A percentile compares a stretch with the other conserved stretches of the same genome.
Evolutionary conservation across 2,797 vertebrate species (phyloP).

Genomic region (Mormyrops boulengeri): DNA sequence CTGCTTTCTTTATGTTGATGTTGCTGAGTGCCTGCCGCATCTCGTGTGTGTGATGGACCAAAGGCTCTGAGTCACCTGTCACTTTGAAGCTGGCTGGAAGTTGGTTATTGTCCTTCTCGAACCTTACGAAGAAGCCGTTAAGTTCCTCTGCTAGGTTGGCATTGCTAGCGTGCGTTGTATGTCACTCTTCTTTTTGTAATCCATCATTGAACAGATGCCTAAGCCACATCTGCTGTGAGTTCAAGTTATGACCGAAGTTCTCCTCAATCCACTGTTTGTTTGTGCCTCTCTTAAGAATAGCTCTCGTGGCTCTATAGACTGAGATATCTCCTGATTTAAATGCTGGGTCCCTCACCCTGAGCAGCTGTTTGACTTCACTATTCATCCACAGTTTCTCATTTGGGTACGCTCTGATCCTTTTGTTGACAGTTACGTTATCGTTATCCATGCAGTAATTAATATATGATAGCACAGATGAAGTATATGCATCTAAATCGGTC

Average conservation of each 20-base stretch:
- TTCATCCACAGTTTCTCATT: neutral
- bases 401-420: neutral
- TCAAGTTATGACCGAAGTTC: neutral
- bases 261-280: neutral
- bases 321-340: neutral
- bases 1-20: neutral
- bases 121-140: neutral
- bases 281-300: neutral
- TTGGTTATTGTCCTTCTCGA: neutral
- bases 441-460: neutral
- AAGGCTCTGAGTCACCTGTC: neutral
- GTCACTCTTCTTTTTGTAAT: neutral
- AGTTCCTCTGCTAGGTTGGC: neutral
- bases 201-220: neutral
- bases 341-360: neutral
- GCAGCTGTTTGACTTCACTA: neutral
- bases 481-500: neutral
- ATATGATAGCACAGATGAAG: neutral
- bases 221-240: neutral
- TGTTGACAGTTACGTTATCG: neutral
- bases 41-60: neutral
- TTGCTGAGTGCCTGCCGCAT: neutral
- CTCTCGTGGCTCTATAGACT: neutral
- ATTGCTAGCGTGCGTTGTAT: neutral
- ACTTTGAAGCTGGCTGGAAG: neutral